Evolutionary conservation across 1,140 invertebrate genomes (phyloP).

Genomic region (Ladona fulva): DNA sequence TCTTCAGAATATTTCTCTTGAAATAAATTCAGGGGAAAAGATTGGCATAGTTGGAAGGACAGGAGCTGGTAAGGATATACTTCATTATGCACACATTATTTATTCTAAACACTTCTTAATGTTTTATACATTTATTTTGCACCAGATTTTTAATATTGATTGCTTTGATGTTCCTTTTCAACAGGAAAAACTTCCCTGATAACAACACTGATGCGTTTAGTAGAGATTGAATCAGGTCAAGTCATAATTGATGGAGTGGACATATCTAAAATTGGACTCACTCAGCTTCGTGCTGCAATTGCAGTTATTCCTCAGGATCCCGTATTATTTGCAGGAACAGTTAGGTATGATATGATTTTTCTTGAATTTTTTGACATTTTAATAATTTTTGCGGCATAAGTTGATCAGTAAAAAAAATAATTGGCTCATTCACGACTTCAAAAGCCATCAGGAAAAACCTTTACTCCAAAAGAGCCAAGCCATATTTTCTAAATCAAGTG

Average conservation of each 20-base stretch:
- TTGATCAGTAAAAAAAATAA: too few relatives aligned
- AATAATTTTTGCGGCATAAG: too few relatives aligned
- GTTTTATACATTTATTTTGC: too few relatives aligned
- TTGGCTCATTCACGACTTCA: too few relatives aligned
- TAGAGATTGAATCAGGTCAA: constrained; percentile 44
- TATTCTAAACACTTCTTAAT: too few relatives aligned
- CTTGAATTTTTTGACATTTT: too few relatives aligned
- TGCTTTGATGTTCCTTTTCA: too few relatives aligned
- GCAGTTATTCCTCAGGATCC: constrained; percentile 41
- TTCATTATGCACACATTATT: too few relatives aligned
- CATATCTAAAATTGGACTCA: constrained; percentile 36
- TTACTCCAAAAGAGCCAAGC: too few relatives aligned
- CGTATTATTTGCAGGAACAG: constrained; percentile 43
- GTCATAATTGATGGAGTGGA: constrained; percentile 34
- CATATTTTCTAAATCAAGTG: too few relatives aligned
- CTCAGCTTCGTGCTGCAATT: constrained; percentile 34
- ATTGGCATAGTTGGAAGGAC: constrained; percentile 45
- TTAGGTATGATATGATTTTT: constrained; percentile 32
- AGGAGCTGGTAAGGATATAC: constrained; percentile 39
- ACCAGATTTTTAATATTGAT: too few relatives aligned
- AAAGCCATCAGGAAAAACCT: too few relatives aligned
- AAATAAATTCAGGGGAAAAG: constrained; percentile 17
- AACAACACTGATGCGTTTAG: constrained; percentile 60
- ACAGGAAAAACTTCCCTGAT: constrained; percentile 53
- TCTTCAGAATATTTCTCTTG: constrained; percentile 1